Conservation (phyloP, 1,140 invertebrate species). For the Cotesia vestalis region DNA sequence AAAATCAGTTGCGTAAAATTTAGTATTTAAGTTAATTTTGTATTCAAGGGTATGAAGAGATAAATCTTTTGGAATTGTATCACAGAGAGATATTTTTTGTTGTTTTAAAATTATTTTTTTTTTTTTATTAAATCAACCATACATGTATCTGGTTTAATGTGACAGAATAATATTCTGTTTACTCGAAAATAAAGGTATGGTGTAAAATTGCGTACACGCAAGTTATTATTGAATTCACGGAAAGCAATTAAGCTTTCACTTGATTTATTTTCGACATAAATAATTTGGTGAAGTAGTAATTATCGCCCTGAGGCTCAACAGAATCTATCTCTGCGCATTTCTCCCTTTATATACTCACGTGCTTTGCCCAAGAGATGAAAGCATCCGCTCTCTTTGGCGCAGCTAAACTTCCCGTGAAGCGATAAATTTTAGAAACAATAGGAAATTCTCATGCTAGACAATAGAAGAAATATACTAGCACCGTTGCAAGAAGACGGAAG, state of each 20-base stretch:
- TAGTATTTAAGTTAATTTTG: too few relatives aligned
- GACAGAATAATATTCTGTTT: constrained; percentile 9
- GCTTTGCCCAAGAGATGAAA: constrained; percentile 52
- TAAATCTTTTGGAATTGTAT: too few relatives aligned
- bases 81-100: too few relatives aligned
- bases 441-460: constrained; percentile 61
- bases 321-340: constrained; percentile 19
- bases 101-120: too few relatives aligned
- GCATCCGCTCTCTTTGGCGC: constrained; percentile 54
- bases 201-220: constrained; percentile 43
- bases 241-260: constrained; percentile 59
- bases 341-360: constrained; percentile 20
- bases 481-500: constrained; percentile 47
- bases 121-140: not conserved
- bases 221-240: constrained; percentile 49
- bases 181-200: constrained; percentile 11
- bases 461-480: constrained; percentile 60
- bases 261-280: constrained; percentile 63
- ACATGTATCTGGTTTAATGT: not conserved
- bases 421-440: constrained; percentile 65
- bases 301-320: constrained; percentile 48
- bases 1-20: not conserved
- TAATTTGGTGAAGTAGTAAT: constrained; percentile 64
- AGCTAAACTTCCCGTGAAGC: constrained; percentile 62
- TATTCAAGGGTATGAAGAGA: too few relatives aligned